These are phyloP conservation scores for Tokudaia tokunoshimensis DNA, from an alignment of 2,797 vertebrate genomes.

Conservation along the genomic window DNA sequence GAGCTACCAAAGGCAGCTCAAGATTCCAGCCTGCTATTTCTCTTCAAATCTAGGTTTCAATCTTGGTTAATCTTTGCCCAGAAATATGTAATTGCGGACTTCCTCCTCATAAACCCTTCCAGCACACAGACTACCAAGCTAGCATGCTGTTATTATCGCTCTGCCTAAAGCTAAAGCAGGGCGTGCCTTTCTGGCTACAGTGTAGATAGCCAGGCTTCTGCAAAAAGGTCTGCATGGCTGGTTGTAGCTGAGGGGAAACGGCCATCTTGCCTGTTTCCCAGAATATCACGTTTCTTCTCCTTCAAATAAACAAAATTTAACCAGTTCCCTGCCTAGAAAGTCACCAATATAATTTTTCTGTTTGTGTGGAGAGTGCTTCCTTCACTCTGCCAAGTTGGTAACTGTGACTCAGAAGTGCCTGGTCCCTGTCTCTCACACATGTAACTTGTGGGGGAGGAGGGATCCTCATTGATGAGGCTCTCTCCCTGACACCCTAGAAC, in stretches of 20 bases:
- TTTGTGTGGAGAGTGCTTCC: not conserved
- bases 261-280: not conserved
- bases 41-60: constrained; percentile 88
- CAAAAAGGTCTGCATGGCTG: constrained; percentile 64
- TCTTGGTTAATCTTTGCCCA: constrained; percentile 95
- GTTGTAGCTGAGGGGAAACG: constrained; percentile 12
- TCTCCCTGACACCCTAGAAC: not conserved
- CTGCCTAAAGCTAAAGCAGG: constrained; percentile 85
- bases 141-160: constrained; percentile 91
- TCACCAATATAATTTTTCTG: not conserved
- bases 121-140: constrained; percentile 89
- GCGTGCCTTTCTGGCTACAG: constrained; percentile 79
- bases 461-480: not conserved
- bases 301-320: constrained; percentile 33
- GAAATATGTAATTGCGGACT: constrained; percentile 95
- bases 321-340: constrained; percentile 40
- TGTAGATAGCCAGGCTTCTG: constrained; percentile 84
- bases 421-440: not conserved
- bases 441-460: not conserved
- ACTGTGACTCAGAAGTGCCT: not conserved
- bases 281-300: not conserved
- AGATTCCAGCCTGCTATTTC: constrained; percentile 87
- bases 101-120: constrained; percentile 94
- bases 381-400: not conserved
- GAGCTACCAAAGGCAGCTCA: constrained; percentile 77